Conservation (phyloP, 2,888 invertebrate genomes). For the Bellardia bayeri region DNA sequence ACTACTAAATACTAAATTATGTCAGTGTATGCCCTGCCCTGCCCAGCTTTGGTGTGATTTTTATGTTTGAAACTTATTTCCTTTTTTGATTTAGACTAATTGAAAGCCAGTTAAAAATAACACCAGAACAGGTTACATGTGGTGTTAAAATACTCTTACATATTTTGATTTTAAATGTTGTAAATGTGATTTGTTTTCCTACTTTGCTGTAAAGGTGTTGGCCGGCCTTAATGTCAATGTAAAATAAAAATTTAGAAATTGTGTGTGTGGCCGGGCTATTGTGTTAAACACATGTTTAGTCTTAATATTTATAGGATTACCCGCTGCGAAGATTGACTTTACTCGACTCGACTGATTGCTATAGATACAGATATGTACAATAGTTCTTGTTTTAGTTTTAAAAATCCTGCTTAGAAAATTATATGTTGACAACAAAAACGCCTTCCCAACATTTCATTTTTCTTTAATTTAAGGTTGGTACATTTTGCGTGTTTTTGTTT, state of each 20-base stretch:
- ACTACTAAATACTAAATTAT: background rate
- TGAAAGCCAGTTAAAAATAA: conserved; percentile 46
- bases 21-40: conserved; percentile 8
- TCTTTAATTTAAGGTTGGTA: conserved; percentile 9
- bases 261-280: conserved; percentile 70
- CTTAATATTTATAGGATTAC: conserved; percentile 67
- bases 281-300: conserved; percentile 69
- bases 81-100: conserved; percentile 36
- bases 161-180: conserved; percentile 33
- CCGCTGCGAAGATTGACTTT: conserved; percentile 65
- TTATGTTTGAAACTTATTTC: conserved; percentile 12
- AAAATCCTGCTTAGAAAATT: conserved; percentile 57
- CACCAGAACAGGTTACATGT: conserved; percentile 67
- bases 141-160: conserved; percentile 37
- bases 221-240: conserved; percentile 35
- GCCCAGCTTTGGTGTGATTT: conserved; percentile 53
- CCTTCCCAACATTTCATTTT: conserved; percentile 33
- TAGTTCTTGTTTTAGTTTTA: conserved; percentile 47
- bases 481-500: conserved; percentile 50
- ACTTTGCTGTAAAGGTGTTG: conserved; percentile 60
- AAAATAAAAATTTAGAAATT: conserved; percentile 30
- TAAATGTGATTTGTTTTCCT: conserved; percentile 50
- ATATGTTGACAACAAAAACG: conserved; percentile 71
- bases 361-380: conserved; percentile 38
- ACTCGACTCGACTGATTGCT: conserved; percentile 31